Evolutionary conservation across 2,797 vertebrate species (phyloP).

Genomic region (Anas flavirostris): DNA sequence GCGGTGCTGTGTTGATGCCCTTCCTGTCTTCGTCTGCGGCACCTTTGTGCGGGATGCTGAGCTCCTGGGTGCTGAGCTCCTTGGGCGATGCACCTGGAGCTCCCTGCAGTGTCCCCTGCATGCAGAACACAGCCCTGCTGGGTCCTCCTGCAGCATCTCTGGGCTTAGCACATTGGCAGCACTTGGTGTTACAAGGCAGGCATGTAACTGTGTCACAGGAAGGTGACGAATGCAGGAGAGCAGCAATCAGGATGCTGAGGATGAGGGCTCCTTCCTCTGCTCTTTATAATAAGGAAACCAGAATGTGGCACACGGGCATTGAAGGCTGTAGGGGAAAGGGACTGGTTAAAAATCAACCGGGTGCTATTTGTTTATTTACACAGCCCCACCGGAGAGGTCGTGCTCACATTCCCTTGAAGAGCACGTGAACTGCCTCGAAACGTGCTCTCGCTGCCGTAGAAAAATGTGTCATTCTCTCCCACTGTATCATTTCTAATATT

Average conservation of each 20-base stretch:
- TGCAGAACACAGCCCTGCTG: not conserved
- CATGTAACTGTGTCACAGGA: not conserved
- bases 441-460: not conserved
- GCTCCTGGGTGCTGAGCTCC: not conserved
- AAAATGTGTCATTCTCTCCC: constrained; percentile 26
- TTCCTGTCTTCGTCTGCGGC: not conserved
- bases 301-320: not conserved
- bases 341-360: not conserved
- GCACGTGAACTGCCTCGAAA: not conserved
- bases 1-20: accelerated
- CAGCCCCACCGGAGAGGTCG: not conserved
- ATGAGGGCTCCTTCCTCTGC: not conserved
- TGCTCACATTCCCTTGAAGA: not conserved
- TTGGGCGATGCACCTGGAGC: not conserved
- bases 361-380: not conserved
- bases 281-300: constrained; percentile 12
- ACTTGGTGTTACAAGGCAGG: no score
- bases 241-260: not conserved
- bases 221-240: not conserved
- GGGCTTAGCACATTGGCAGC: not conserved
- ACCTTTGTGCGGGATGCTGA: not conserved
- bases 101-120: not conserved
- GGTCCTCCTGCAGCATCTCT: not conserved
- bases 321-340: constrained; percentile 15
- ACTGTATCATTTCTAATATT: constrained; percentile 1